These are phyloP conservation scores for Campopleginae sp. DNA, from an alignment of 2,888 invertebrate genomes.

Conservation along the genomic window DNA sequence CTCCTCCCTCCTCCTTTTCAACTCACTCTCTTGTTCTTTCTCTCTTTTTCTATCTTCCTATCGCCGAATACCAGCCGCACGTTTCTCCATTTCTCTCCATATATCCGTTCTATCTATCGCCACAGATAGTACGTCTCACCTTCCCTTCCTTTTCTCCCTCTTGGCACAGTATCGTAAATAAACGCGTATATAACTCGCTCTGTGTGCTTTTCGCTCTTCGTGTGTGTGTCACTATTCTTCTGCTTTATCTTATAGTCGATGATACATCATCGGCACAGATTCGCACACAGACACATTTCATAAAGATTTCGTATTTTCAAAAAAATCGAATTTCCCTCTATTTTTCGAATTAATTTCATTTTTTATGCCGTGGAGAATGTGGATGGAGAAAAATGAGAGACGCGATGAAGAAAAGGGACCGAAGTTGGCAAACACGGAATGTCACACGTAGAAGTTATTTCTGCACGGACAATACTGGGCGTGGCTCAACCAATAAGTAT, in stretches of 20 bases:
- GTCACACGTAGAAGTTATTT: conserved; percentile 63
- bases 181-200: conserved; percentile 45
- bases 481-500: conserved; percentile 72
- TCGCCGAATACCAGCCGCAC: conserved; percentile 77
- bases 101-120: conserved; percentile 68
- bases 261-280: conserved; percentile 66
- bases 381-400: background rate
- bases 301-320: background rate
- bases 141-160: conserved; percentile 48
- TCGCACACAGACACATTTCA: conserved; percentile 26
- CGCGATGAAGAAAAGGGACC: conserved; percentile 19
- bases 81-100: conserved; percentile 66
- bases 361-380: background rate
- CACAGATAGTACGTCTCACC: conserved; percentile 58
- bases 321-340: background rate
- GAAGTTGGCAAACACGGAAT: conserved; percentile 44
- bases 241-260: conserved; percentile 71
- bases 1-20: conserved; percentile 69
- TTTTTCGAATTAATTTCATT: background rate
- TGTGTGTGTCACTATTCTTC: background rate
- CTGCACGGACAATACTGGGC: conserved; percentile 70
- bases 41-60: conserved; percentile 78
- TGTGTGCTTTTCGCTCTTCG: background rate
- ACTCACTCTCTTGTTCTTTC: conserved; percentile 67
- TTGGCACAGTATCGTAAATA: conserved; percentile 64